These are phyloP conservation scores for Eristalis intricaria DNA, from an alignment of 2,888 invertebrate genomes.

Conservation along the genomic window DNA sequence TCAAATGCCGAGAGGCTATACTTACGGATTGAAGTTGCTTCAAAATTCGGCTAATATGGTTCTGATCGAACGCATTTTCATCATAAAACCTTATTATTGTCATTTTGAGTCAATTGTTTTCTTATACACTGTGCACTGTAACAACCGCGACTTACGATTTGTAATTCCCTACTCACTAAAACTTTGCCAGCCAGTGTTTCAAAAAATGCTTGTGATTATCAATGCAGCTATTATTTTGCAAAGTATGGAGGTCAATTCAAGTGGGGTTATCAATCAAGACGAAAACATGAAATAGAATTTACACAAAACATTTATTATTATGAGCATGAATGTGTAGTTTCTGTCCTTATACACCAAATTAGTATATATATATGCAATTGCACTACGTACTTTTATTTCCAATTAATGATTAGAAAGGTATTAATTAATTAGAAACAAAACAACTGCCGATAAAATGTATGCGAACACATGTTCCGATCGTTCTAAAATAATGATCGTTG, in stretches of 20 bases:
- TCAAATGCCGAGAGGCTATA: background rate
- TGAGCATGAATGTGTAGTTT: background rate
- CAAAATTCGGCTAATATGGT: slow-evolving; percentile 84
- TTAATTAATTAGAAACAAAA: no score
- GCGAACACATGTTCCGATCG: no score
- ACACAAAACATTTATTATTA: slow-evolving; percentile 1
- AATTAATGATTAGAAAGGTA: no score
- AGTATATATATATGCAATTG: no score
- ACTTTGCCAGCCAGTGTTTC: background rate
- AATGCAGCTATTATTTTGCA: background rate
- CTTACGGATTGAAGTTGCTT: slow-evolving; percentile 82
- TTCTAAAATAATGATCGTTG: no score
- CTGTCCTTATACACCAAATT: background rate
- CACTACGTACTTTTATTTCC: no score
- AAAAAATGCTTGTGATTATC: background rate
- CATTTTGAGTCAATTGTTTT: slow-evolving; percentile 78
- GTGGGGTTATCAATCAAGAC: background rate
- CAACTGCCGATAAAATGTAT: no score
- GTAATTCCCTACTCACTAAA: background rate
- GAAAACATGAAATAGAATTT: background rate
- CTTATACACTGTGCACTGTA: background rate
- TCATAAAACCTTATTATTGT: slow-evolving; percentile 85
- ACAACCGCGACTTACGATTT: background rate
- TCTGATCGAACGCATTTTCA: slow-evolving; percentile 84
- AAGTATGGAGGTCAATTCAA: background rate